A percentile compares a stretch with the other conserved stretches of the same genome.
phyloP scores from a whole-genome alignment of 2,888 invertebrate genomes.

The Ctenicera cuprea region DNA sequence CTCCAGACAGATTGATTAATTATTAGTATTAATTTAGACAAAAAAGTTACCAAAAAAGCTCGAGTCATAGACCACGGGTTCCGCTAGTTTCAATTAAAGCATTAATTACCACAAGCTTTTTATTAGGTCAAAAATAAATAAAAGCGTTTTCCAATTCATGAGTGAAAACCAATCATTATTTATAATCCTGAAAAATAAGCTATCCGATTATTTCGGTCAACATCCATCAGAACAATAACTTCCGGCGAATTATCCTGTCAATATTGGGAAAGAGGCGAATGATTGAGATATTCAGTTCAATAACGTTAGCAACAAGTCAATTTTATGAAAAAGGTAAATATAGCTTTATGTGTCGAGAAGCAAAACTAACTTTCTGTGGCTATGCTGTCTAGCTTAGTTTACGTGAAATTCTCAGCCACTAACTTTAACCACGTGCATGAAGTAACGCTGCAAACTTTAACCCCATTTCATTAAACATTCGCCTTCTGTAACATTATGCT shows the following conservation, averaged over 20 bases:
- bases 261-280: constrained; percentile 20
- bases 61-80: too few species aligned
- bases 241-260: constrained; percentile 40
- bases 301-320: constrained; percentile 16
- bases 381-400: constrained; percentile 45
- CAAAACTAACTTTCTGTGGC: constrained; percentile 40
- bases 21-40: too few species aligned
- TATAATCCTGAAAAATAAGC: constrained; percentile 36
- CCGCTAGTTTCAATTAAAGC: not conserved
- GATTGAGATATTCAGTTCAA: constrained; percentile 16
- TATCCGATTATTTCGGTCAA: constrained; percentile 26
- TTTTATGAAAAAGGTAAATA: constrained; percentile 21
- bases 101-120: not conserved
- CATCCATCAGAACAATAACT: constrained; percentile 42
- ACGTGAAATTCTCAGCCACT: constrained; percentile 46
- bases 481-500: constrained; percentile 50
- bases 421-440: constrained; percentile 51
- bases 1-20: too few species aligned
- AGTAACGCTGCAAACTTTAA: constrained; percentile 51
- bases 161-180: constrained; percentile 35
- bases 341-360: constrained; percentile 14
- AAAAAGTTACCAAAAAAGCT: too few species aligned
- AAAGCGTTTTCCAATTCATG: constrained; percentile 20
- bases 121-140: not conserved
- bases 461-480: constrained; percentile 52